Conservation (phyloP, 2,888 invertebrate genomes). For the Hirtodrosophila histrioides region DNA sequence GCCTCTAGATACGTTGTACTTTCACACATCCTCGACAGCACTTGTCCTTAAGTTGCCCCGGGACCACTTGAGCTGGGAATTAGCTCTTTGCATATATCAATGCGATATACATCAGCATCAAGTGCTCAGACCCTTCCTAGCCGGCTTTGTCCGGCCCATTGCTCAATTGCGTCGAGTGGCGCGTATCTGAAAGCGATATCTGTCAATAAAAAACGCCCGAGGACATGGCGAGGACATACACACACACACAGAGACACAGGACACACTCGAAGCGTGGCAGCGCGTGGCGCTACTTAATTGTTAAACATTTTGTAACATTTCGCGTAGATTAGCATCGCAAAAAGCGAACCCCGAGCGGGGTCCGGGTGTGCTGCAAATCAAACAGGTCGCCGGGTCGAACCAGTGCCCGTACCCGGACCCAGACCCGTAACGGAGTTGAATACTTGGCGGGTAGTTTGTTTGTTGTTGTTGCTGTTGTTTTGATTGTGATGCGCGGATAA, state of each 20-base stretch:
- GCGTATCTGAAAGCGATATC: constrained; percentile 71
- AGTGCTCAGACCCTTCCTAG: constrained; percentile 41
- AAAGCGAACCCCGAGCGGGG: constrained; percentile 44
- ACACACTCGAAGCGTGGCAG: constrained; percentile 70
- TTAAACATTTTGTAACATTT: constrained; percentile 84
- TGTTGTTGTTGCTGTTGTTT: constrained; percentile 72
- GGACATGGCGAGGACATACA: constrained; percentile 34
- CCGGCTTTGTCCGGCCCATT: neutral
- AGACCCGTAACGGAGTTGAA: constrained; percentile 9
- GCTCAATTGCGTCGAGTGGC: constrained; percentile 61
- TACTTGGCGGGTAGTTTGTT: constrained; percentile 65
- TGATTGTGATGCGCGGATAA: constrained; percentile 81
- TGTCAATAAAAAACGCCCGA: constrained; percentile 53
- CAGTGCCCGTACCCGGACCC: neutral
- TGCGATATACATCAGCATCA: constrained; percentile 51
- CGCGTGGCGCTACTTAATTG: constrained; percentile 84
- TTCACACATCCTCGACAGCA: constrained; percentile 31
- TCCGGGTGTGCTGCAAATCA: constrained; percentile 57
- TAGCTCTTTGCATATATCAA: constrained; percentile 55
- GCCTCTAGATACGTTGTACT: neutral
- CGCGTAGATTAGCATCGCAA: constrained; percentile 82
- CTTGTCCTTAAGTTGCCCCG: constrained; percentile 43
- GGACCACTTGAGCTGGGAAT: constrained; percentile 55
- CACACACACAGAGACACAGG: constrained; percentile 31
- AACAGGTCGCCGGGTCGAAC: constrained; percentile 65